Base-by-base conservation (phyloP, 2,797 vertebrate genomes). In the Anguilla obscura region DNA sequence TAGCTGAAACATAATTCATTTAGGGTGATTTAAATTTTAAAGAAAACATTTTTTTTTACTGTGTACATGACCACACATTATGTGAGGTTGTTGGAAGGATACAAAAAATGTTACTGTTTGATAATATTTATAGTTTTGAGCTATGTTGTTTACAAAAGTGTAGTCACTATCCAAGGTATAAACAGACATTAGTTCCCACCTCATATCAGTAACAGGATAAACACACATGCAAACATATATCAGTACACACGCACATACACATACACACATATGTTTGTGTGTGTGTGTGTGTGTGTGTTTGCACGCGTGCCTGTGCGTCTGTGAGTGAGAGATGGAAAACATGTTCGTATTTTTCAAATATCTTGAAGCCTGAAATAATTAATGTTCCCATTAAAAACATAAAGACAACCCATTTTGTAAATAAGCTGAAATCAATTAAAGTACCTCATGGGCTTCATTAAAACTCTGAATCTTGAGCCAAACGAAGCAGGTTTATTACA, bases 401-500 rank as follows among this genome's bases (percentile, higher is more conserved):
- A 27, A 82, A 36, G 36, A 58, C 33, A 30, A n/a, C 24, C 16
- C 54, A 9, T 76, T 16, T 86, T 24, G 50, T 9, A 71, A 87
- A 87, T 60, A 52, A 36, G 48, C 30, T 24, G 33, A 52, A 30
- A 45, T 27, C 74, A 40, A 56, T n/a, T 76, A 21, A 76, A 87
- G 79, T 45, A 82, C 71, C 85, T 33, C 69, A 86, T 54, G 48
- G n/a, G 54, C 63, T 86, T 54, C 79, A 86, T 84, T 54, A 76
- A 66, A 8, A 60, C 86, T 52, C 74, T 84, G 9, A 33, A 33
- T 45, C 74, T 87, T 36, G 86, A 91, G 88, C 87, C 89, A 87
- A 84, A 92, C 84, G 54, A 80, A 45, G 86, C 56, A 88, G 89
- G 87, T 91, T 89, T 79, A 92, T 92, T 87, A 90, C 63, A 87